Percentiles rank a stretch among this genome's conserved stretches.
Evolutionary conservation across 2,113 vertebrate species (phyloP).

Genomic region (Serilophus lunatus): DNA sequence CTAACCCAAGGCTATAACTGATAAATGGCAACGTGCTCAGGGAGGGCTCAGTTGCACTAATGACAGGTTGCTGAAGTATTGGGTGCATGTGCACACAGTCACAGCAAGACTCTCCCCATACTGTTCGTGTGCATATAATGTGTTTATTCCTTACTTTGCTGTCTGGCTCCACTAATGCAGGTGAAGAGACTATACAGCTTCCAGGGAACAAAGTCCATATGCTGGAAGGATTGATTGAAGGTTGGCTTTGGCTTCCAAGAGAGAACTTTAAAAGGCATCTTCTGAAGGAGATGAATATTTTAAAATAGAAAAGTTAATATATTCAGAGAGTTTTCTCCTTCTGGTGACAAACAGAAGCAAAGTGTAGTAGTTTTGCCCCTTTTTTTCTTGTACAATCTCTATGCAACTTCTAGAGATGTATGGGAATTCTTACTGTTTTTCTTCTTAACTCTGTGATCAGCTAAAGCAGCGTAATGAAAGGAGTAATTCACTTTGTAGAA

Average conservation of each 20-base stretch:
- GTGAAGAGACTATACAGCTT: not conserved
- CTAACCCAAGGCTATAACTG: not conserved
- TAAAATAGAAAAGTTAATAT: not conserved
- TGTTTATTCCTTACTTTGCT: not conserved
- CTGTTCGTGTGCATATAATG: rapidly evolving
- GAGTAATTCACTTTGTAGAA: not conserved
- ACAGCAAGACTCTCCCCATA: not conserved
- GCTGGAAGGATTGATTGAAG: not conserved
- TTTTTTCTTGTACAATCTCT: not conserved
- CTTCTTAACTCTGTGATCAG: not conserved
- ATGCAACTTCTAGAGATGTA: rapidly evolving
- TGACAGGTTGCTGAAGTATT: not conserved
- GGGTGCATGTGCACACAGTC: not conserved
- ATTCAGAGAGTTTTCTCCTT: not conserved
- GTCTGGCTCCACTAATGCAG: not conserved
- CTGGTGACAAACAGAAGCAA: not conserved
- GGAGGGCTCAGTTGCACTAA: not conserved
- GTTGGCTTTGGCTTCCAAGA: not conserved
- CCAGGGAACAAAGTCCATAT: not conserved
- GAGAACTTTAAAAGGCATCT: not conserved
- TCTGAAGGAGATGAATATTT: not conserved
- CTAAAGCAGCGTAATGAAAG: not conserved
- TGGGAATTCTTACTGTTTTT: not conserved
- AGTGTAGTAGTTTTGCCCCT: not conserved
- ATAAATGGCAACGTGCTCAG: rapidly evolving